Evolutionary conservation across 2,113 vertebrate genomes (phyloP), one percentile per base, ranked within the genome.

Genomic region (Numida meleagris): DNA sequence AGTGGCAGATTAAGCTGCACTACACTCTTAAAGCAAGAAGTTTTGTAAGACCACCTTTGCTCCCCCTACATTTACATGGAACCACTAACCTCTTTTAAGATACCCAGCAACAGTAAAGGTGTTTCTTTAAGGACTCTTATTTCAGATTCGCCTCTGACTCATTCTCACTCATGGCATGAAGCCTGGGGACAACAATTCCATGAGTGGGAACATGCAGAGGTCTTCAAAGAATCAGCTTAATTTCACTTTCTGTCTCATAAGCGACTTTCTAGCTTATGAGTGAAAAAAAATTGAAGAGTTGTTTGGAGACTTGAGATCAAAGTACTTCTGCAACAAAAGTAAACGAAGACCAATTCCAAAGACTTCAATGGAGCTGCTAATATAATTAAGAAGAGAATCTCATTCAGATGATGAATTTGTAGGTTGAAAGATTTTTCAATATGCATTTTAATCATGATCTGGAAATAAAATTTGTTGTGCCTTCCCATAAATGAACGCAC

Each of bases 161-260:
- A 55, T 84, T 92, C 80, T 40, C 66, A 84, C 48, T 91, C 48
- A 3, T 62, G 66, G 53, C 57, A 88, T 0, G 10, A 96, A 93
- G 91, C 36, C 43, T 77, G 43, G 14, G 80, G 57, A 94, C 80
- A 76, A 82, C 85, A 82, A 43, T 79, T 86, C 88, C 89, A 89
- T 55, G 58, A 94, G 65, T 82, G 93, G 70, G 80, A 94, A 95
- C 46, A 74, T 21, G 6, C 61, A 86, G 57, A 91, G 13, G 29
- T 67, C 86, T 91, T 95, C 88, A 96, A 96, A 95, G 80, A 65
- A 82, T 65, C 76, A 95, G 86, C 76, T 95, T 88, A 90, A 95
- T 92, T 94, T 95, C 70, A 55, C 65, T 85, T 88, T 73, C 46
- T 88, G 57, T 84, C 61, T 89, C 70, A 68, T n/a, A 75, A 86